A percentile compares a stretch with the other conserved stretches of the same genome.
Conservation (phyloP, 1,140 invertebrate species). For the Danaus plexippus region DNA sequence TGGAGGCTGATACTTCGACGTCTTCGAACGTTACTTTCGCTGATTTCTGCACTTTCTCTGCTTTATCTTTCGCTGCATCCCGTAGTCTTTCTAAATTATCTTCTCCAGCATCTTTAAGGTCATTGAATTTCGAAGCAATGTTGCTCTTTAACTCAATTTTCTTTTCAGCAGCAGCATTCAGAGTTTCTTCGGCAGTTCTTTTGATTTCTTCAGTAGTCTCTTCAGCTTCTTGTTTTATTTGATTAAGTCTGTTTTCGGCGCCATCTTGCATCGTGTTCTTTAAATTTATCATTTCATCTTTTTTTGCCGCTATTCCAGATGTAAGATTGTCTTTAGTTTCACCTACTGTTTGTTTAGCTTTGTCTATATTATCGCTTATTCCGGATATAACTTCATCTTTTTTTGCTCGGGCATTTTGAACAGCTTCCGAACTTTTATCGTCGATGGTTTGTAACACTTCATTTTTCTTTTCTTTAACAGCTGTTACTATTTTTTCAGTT, state of each 20-base stretch:
- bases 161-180: slow-evolving; percentile 47
- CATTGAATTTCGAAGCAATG: slow-evolving; percentile 31
- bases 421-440: slow-evolving; percentile 24
- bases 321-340: slow-evolving; percentile 31
- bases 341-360: slow-evolving; percentile 30
- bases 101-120: slow-evolving; percentile 35
- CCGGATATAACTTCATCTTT: slow-evolving; percentile 29
- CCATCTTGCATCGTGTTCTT: slow-evolving; percentile 35
- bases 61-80: slow-evolving; percentile 33
- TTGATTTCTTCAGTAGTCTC: slow-evolving; percentile 56
- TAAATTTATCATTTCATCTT: slow-evolving; percentile 32
- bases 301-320: slow-evolving; percentile 31
- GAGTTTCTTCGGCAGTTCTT: slow-evolving; percentile 48
- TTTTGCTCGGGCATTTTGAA: slow-evolving; percentile 16
- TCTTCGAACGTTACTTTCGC: slow-evolving; percentile 48
- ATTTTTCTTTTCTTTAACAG: slow-evolving; percentile 25
- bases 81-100: slow-evolving; percentile 34
- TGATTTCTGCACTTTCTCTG: slow-evolving; percentile 38
- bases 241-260: slow-evolving; percentile 45
- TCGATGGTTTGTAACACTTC: slow-evolving; percentile 19
- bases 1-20: slow-evolving; percentile 55
- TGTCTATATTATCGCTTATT: slow-evolving; percentile 29
- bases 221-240: slow-evolving; percentile 58
- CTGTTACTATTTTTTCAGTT: slow-evolving; percentile 19
- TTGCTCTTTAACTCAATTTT: slow-evolving; percentile 37